Conservation (phyloP, 2,113 vertebrate genomes). For the Cranoglanis bouderius region DNA sequence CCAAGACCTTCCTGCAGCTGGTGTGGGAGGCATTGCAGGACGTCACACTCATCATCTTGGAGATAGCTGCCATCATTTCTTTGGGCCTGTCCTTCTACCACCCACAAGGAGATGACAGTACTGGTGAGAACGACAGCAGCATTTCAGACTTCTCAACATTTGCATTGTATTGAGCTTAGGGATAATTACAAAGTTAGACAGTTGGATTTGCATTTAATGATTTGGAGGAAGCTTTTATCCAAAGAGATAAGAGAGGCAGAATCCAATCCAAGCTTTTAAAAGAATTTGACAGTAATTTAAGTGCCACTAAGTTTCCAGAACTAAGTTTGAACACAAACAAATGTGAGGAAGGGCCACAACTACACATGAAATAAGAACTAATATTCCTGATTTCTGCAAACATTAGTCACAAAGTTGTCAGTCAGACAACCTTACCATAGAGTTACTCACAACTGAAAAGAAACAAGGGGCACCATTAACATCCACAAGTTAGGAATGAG, state of each 20-base stretch:
- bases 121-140: constrained; percentile 72
- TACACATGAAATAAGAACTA: neutral
- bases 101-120: constrained; percentile 80
- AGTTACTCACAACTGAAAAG: neutral
- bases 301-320: neutral
- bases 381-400: neutral
- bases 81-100: constrained; percentile 93
- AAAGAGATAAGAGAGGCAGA: neutral
- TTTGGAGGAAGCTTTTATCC: constrained; percentile 1
- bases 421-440: neutral
- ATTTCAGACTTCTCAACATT: neutral
- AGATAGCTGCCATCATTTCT: constrained; percentile 95
- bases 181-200: constrained; percentile 16
- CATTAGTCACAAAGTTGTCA: neutral
- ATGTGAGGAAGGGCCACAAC: neutral
- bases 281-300: constrained; percentile 1
- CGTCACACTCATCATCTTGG: constrained; percentile 94
- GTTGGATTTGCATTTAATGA: neutral
- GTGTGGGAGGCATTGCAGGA: constrained; percentile 99
- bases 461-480: neutral
- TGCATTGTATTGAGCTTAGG: neutral
- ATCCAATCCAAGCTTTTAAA: neutral
- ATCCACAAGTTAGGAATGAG: neutral
- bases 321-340: neutral
- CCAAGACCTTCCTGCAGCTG: constrained; percentile 94